phyloP scores from a whole-genome alignment of 2,888 invertebrate species.

The Creontiades dilutus region DNA sequence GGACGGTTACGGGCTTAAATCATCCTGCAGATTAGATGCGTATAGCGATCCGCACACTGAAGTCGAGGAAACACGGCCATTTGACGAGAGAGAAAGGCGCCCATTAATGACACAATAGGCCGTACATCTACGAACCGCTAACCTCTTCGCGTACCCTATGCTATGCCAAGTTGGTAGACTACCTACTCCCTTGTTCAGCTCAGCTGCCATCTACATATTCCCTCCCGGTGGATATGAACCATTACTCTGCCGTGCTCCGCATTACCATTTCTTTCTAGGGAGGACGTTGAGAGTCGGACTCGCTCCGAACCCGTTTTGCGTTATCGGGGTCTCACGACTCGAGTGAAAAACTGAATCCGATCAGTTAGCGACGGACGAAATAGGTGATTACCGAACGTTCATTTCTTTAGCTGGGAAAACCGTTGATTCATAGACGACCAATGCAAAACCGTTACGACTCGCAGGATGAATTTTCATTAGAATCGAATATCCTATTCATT shows the following conservation, averaged over 20 bases:
- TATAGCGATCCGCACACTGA: neutral
- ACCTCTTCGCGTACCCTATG: neutral
- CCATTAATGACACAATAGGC: slow-evolving; percentile 42
- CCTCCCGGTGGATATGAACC: slow-evolving; percentile 28
- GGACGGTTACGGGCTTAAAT: no score
- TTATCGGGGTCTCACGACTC: slow-evolving; percentile 29
- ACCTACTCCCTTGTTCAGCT: neutral
- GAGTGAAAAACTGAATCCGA: slow-evolving; percentile 36
- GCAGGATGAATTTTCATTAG: no score
- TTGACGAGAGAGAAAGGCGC: slow-evolving; percentile 21
- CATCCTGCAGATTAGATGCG: neutral
- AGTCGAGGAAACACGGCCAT: slow-evolving; percentile 1
- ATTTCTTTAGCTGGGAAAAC: neutral
- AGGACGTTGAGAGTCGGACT: neutral
- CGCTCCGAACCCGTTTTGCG: neutral
- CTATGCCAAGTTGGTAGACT: neutral
- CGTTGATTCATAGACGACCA: neutral
- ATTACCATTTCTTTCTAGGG: slow-evolving; percentile 5
- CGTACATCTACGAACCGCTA: slow-evolving; percentile 6
- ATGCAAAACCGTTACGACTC: neutral
- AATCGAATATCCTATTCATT: no score
- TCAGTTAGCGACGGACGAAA: slow-evolving; percentile 42
- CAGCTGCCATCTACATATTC: slow-evolving; percentile 15
- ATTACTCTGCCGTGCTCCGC: slow-evolving; percentile 21
- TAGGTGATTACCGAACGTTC: slow-evolving; percentile 19